These are phyloP conservation scores for Malacoctenus gilli DNA, from an alignment of 2,797 vertebrate genomes.

Conservation along the genomic window DNA sequence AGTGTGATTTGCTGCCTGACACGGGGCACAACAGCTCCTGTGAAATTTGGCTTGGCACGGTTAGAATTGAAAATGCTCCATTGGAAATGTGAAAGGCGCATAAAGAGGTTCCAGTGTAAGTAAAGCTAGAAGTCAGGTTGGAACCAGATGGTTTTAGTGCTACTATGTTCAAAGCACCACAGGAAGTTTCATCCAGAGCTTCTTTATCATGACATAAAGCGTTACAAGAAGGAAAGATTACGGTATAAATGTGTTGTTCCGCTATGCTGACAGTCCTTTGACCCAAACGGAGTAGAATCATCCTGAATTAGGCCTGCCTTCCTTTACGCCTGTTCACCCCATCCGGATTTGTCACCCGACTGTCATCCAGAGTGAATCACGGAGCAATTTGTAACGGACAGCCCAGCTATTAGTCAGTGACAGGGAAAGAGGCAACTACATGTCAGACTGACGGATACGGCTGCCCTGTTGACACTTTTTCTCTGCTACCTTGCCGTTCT, in stretches of 20 bases:
- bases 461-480: conserved; percentile 68
- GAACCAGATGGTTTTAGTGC: neutral
- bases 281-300: conserved; percentile 57
- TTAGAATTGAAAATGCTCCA: no score
- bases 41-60: no score
- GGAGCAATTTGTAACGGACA: conserved; percentile 79
- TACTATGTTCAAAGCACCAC: neutral
- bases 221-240: conserved; percentile 33
- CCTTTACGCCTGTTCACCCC: conserved; percentile 55
- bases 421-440: conserved; percentile 61
- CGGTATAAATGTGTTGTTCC: conserved; percentile 33
- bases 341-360: conserved; percentile 56
- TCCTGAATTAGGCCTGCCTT: conserved; percentile 32
- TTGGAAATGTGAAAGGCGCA: neutral
- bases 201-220: no score
- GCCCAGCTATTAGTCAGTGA: conserved; percentile 79
- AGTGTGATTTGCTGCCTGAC: no score
- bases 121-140: neutral
- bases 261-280: conserved; percentile 64
- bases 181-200: neutral
- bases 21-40: no score
- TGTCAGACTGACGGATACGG: conserved; percentile 77
- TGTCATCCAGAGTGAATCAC: conserved; percentile 74
- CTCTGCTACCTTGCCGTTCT: conserved; percentile 44
- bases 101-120: neutral